A percentile compares a stretch with the other conserved stretches of the same genome.
These are phyloP conservation scores for Papilio dardanus DNA, from an alignment of 1,140 invertebrate genomes.

Conservation along the genomic window DNA sequence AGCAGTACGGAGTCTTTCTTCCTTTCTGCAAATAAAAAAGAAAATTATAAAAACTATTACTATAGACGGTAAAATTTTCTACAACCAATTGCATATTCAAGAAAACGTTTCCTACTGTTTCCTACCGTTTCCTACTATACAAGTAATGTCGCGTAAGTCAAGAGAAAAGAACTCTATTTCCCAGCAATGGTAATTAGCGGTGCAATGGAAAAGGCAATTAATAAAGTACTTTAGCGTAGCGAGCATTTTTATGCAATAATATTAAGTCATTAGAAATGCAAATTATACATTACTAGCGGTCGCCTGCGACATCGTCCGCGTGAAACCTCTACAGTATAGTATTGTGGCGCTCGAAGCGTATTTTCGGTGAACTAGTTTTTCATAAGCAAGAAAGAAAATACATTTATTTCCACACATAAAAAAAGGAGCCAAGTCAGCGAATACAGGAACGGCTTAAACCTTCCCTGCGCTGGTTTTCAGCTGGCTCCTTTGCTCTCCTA, in stretches of 20 bases:
- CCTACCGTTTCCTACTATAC: constrained; percentile 17
- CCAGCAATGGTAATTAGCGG: constrained; percentile 39
- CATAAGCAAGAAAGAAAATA: too few relatives aligned
- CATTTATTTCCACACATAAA: too few relatives aligned
- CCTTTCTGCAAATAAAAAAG: background rate
- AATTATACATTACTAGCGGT: background rate
- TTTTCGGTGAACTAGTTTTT: too few relatives aligned
- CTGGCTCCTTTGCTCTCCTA: too few relatives aligned
- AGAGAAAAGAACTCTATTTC: constrained; percentile 32
- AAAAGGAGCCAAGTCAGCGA: too few relatives aligned
- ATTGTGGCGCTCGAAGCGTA: too few relatives aligned
- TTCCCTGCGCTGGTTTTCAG: too few relatives aligned
- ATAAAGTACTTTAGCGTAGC: background rate
- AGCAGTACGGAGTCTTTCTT: too few relatives aligned
- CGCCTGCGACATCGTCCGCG: background rate
- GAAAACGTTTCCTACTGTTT: constrained; percentile 3
- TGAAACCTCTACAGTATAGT: too few relatives aligned
- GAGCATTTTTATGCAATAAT: background rate
- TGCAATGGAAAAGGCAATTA: constrained; percentile 36
- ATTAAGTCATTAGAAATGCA: background rate
- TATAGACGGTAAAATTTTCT: background rate
- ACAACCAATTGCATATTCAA: background rate
- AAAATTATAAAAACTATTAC: background rate
- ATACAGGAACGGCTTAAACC: too few relatives aligned
- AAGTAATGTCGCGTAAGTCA: constrained; percentile 41